Evolutionary conservation across 2,113 vertebrate genomes (phyloP).

Genomic region (Tauraco erythrolophus): DNA sequence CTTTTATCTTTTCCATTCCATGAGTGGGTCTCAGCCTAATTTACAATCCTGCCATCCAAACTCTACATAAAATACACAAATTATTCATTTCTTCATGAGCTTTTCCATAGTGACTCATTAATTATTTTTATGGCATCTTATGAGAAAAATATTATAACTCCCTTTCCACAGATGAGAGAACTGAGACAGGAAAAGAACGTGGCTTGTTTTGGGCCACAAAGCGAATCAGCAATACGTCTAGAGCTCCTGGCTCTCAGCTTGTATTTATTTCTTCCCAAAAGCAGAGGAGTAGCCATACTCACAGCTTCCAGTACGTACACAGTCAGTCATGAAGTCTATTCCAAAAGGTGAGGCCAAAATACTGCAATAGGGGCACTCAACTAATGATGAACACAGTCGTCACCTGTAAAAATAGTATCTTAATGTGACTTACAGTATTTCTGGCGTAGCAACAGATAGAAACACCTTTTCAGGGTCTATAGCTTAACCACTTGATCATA

Average conservation of each 20-base stretch:
- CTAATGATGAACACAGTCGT: not conserved
- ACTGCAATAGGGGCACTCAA: not conserved
- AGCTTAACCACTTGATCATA: not conserved
- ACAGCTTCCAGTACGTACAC: not conserved
- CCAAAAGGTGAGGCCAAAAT: not conserved
- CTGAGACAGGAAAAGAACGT: not conserved
- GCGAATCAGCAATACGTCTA: not conserved
- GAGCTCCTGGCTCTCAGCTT: not conserved
- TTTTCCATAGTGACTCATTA: constrained; percentile 34
- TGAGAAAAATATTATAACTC: not conserved
- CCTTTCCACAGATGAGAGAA: not conserved
- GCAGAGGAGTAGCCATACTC: not conserved
- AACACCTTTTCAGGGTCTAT: not conserved
- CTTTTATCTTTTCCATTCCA: not conserved
- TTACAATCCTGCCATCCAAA: not conserved
- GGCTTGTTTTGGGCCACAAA: not conserved
- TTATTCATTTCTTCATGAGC: constrained; percentile 7
- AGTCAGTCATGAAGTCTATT: not conserved
- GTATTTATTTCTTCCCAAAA: not conserved
- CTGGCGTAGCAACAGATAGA: not conserved
- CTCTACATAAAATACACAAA: constrained; percentile 13
- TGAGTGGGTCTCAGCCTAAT: not conserved
- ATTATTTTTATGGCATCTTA: constrained; percentile 32
- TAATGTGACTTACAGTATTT: not conserved
- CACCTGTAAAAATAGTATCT: not conserved